Evolutionary conservation across 2,888 invertebrate species (phyloP).

Genomic region (Papilio gigon): DNA sequence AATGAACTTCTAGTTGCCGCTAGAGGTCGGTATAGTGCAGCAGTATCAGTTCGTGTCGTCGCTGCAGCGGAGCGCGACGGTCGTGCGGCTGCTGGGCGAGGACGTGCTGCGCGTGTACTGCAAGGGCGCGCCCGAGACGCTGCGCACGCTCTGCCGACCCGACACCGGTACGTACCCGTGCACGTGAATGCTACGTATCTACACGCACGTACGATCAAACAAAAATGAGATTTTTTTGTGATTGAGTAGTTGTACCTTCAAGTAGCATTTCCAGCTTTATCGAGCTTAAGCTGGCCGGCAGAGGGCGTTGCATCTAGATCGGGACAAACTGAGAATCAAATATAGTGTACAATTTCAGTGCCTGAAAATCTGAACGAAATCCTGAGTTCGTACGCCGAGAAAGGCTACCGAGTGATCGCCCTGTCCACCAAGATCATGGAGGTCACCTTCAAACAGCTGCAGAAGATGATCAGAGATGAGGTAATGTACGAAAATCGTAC

Average conservation of each 20-base stretch:
- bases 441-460: constrained; percentile 87
- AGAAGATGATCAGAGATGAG: constrained; percentile 87
- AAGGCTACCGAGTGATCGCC: constrained; percentile 96
- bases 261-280: no score
- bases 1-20: constrained; percentile 62
- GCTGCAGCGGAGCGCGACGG: constrained; percentile 95
- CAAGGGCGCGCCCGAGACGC: constrained; percentile 97
- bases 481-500: constrained; percentile 47
- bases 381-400: constrained; percentile 92
- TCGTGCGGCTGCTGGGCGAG: constrained; percentile 88
- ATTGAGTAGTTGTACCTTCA: no score
- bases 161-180: constrained; percentile 82
- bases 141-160: constrained; percentile 88
- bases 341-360: no score
- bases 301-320: no score
- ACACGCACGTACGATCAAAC: constrained; percentile 22
- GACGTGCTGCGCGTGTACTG: constrained; percentile 90
- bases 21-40: constrained; percentile 91
- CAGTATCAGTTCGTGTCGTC: constrained; percentile 94
- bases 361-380: constrained; percentile 90
- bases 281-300: no score
- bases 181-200: no score
- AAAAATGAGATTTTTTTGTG: no score
- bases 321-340: no score
- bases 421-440: constrained; percentile 89